Evolutionary conservation across 2,797 vertebrate genomes (phyloP), one percentile per base, ranked within the genome.

Genomic region (Poecilia velifera): DNA sequence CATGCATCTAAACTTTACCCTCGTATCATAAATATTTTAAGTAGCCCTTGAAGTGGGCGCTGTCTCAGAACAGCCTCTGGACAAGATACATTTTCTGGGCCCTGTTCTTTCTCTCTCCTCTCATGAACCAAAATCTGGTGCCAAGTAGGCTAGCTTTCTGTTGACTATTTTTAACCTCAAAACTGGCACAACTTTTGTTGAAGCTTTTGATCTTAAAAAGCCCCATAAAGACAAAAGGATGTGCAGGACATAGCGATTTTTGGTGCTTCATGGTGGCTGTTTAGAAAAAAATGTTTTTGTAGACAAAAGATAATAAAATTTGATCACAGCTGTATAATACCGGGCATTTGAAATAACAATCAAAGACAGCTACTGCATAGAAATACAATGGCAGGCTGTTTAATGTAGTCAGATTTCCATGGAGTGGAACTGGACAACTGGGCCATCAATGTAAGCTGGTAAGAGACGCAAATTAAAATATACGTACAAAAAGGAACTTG

Each of bases 21-120:
- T 76, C 80, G 73, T 62, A 53, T 51, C 74, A 84, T 91, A n/a
- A 87, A 90, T 89, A 86, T 88, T 85, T 90, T 46, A 91, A 86
- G 75, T 34, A 51, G 62, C 76, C 75, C 74, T 86, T 87, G 79
- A 89, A 88, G 71, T 84, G 71, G 86, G 74, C 75, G 73, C 77
- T 75, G 77, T 85, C 80, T 87, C 49, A 46, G 72, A 74, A 82
- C 73, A 86, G 82, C 80, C 85, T 76, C 82, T 85, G 83, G 74
- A 82, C 53, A 46, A 81, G 74, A 86, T 81, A 76, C 77, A 86
- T 66, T 75, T 74, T 55, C 36, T 46, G 47, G 59, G 82, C 41
- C 75, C 74, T 76, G 18, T 82, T 87, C 68, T 84, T 64, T 79
- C 71, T 84, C 72, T 81, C 41, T 64, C 31, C 84, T 28, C 3